These are phyloP conservation scores for Gobiocypris rarus DNA, from an alignment of 2,113 vertebrate species.

Conservation along the genomic window DNA sequence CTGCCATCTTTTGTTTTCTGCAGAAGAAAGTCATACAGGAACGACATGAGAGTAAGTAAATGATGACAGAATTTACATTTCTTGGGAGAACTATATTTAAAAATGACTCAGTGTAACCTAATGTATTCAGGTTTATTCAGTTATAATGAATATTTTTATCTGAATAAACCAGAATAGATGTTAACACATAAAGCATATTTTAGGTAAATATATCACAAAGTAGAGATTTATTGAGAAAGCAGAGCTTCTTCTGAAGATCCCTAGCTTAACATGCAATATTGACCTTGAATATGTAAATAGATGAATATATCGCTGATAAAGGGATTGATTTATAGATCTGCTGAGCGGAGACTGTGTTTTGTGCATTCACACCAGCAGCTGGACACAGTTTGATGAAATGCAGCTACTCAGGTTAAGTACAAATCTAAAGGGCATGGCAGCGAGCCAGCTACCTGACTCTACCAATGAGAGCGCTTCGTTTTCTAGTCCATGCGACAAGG, in stretches of 20 bases:
- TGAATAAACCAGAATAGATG: background rate
- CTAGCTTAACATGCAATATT: background rate
- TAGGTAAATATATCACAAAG: background rate
- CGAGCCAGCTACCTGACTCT: conserved; percentile 35
- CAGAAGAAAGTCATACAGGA: too few species aligned
- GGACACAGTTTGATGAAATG: conserved; percentile 34
- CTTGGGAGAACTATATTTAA: background rate
- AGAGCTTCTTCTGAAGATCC: background rate
- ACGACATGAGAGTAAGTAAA: too few species aligned
- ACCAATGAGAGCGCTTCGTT: conserved; percentile 23
- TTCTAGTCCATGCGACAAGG: conserved; percentile 34
- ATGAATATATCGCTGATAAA: conserved; percentile 26
- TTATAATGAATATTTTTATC: background rate
- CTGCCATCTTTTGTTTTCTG: too few species aligned
- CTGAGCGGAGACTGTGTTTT: conserved; percentile 9
- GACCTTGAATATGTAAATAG: conserved; percentile 43
- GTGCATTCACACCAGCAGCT: conserved; percentile 22
- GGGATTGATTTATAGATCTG: conserved; percentile 37
- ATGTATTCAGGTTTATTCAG: too few species aligned
- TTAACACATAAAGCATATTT: background rate
- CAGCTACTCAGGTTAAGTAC: conserved; percentile 24
- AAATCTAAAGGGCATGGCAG: conserved; percentile 43
- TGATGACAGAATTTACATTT: too few species aligned
- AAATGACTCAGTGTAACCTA: background rate
- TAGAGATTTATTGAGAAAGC: background rate